A percentile compares a stretch with the other conserved stretches of the same genome.
These are phyloP conservation scores for Apeltes quadracus DNA, from an alignment of 2,113 vertebrate genomes.

Conservation along the genomic window DNA sequence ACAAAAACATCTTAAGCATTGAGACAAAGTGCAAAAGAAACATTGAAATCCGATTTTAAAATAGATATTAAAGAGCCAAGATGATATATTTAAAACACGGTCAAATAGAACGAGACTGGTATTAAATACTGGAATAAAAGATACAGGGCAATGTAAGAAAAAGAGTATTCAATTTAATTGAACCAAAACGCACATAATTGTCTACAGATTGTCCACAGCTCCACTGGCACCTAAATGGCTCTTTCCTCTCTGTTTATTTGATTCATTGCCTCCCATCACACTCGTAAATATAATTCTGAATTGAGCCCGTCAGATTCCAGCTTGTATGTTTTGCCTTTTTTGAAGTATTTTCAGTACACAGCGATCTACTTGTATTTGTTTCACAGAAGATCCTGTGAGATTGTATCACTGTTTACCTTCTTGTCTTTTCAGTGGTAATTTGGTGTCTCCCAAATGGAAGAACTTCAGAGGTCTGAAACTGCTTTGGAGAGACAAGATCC, in stretches of 20 bases:
- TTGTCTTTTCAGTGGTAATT: constrained; percentile 86
- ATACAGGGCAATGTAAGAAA: not conserved
- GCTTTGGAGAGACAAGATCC: constrained; percentile 98
- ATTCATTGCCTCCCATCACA: constrained; percentile 3
- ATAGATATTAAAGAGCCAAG: not conserved
- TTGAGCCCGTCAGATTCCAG: constrained; percentile 4
- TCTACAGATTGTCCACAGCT: not conserved
- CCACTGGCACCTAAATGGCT: not conserved
- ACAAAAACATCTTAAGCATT: not conserved
- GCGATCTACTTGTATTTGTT: not conserved
- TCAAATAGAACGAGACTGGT: not conserved
- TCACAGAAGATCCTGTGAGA: not conserved
- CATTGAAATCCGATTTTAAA: not conserved
- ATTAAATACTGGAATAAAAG: not conserved
- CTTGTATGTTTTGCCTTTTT: constrained; percentile 23
- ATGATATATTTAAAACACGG: not conserved
- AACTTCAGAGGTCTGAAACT: constrained; percentile 98
- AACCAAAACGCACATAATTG: not conserved
- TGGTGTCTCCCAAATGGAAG: constrained; percentile 99
- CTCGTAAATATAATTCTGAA: not conserved
- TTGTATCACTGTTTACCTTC: not conserved
- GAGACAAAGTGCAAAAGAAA: not conserved
- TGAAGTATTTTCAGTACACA: not conserved
- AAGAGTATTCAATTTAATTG: not conserved
- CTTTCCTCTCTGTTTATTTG: not conserved